A percentile compares a stretch with the other conserved stretches of the same genome.
phyloP scores from a whole-genome alignment of 2,888 invertebrate species.

The Zonitis immaculata region DNA sequence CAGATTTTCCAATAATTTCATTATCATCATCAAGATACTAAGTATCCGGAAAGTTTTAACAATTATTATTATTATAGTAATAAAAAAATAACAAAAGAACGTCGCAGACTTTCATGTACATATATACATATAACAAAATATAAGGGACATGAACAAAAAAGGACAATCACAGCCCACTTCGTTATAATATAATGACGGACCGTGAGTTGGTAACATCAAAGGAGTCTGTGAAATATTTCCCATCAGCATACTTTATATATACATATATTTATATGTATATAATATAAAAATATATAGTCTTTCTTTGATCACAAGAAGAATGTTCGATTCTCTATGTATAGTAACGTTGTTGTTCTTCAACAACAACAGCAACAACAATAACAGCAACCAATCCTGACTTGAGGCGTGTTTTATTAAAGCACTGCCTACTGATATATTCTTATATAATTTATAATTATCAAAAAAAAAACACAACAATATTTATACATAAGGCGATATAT shows the following conservation, averaged over 20 bases:
- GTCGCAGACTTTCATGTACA: too few relatives aligned
- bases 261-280: neutral
- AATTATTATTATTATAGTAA: too few relatives aligned
- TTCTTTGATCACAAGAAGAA: constrained; percentile 20
- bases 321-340: constrained; percentile 22
- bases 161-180: constrained; percentile 26
- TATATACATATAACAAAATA: constrained; percentile 13
- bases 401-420: constrained; percentile 29
- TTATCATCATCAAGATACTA: too few relatives aligned
- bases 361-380: neutral
- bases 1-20: too few relatives aligned
- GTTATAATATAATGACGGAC: constrained; percentile 27
- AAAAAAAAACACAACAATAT: neutral
- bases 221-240: constrained; percentile 27
- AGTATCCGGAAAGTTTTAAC: too few relatives aligned
- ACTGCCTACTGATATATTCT: constrained; percentile 23
- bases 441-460: constrained; percentile 19
- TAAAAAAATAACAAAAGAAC: neutral
- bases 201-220: constrained; percentile 26
- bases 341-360: constrained; percentile 5
- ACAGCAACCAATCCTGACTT: constrained; percentile 22
- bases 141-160: constrained; percentile 21
- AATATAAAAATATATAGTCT: neutral
- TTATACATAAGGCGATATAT: neutral
- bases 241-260: constrained; percentile 16